phyloP scores from a whole-genome alignment of 2,888 invertebrate genomes.

The Gari tellinella region DNA sequence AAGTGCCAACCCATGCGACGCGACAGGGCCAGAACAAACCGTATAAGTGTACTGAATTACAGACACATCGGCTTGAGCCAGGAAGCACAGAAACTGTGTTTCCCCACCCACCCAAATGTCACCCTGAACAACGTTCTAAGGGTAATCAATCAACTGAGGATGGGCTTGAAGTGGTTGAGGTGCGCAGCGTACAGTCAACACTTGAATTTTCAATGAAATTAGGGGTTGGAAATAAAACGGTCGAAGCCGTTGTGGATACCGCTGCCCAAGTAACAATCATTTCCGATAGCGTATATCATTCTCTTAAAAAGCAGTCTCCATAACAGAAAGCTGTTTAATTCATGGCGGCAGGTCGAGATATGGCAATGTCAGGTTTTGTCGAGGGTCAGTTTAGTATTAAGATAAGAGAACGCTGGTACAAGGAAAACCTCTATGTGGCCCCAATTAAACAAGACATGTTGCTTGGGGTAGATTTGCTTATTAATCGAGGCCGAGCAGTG shows the following conservation, averaged over 20 bases:
- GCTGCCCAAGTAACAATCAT: conserved; percentile 9
- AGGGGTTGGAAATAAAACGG: neutral
- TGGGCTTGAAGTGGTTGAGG: neutral
- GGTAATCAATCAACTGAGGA: neutral
- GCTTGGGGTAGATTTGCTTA: neutral
- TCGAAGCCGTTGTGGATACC: conserved; percentile 6
- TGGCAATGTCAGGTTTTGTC: neutral
- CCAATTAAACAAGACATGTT: conserved; percentile 3
- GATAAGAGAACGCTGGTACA: neutral
- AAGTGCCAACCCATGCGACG: neutral
- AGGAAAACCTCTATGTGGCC: conserved; percentile 7
- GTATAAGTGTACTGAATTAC: neutral
- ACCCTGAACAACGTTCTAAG: neutral
- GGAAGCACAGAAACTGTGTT: too few relatives aligned
- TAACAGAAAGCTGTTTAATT: too few relatives aligned
- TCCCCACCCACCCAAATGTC: too few relatives aligned
- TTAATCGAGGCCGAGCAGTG: neutral
- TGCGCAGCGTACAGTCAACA: neutral
- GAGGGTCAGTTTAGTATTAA: neutral
- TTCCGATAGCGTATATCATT: neutral
- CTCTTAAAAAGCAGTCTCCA: too few relatives aligned
- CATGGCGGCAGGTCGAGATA: neutral
- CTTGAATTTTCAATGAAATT: neutral
- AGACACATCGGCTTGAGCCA: neutral
- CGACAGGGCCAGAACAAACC: neutral